phyloP scores from a whole-genome alignment of 1,140 invertebrate species.

The Anastatus disparis region DNA sequence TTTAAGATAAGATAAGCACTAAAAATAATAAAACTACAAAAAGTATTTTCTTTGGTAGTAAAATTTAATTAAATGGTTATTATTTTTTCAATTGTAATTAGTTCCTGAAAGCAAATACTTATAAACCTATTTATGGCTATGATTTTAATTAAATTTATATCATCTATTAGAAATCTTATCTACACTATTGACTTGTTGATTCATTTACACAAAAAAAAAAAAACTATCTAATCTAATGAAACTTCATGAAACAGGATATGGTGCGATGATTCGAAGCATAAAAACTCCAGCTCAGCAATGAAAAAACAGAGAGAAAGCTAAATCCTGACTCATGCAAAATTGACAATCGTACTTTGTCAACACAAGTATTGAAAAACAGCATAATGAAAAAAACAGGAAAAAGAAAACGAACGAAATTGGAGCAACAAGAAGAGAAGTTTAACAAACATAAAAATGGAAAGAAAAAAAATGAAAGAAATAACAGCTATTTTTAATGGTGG shows the following conservation, averaged over 20 bases:
- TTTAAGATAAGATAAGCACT: too few relatives aligned
- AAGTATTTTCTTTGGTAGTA: not conserved
- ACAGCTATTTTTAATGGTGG: not conserved
- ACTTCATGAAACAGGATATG: not conserved
- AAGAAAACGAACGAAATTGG: not conserved
- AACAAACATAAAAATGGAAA: not conserved
- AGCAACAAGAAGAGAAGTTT: too few relatives aligned
- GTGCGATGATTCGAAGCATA: not conserved
- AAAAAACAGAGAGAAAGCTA: not conserved
- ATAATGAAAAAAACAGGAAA: not conserved
- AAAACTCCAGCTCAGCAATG: not conserved
- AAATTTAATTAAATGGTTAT: not conserved
- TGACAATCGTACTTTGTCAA: not conserved
- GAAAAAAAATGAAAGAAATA: not conserved
- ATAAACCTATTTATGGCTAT: too few relatives aligned
- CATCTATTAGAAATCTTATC: too few relatives aligned
- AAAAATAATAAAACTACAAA: too few relatives aligned
- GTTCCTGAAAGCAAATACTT: too few relatives aligned
- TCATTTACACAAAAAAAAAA: too few relatives aligned
- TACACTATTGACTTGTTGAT: too few relatives aligned
- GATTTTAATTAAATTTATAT: too few relatives aligned
- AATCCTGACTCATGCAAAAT: constrained; percentile 12
- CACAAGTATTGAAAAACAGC: not conserved
- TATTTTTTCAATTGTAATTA: too few relatives aligned
- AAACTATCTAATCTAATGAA: too few relatives aligned